Evolutionary conservation across 2,113 vertebrate genomes (phyloP).

Genomic region (Pseudopipra pipra): DNA sequence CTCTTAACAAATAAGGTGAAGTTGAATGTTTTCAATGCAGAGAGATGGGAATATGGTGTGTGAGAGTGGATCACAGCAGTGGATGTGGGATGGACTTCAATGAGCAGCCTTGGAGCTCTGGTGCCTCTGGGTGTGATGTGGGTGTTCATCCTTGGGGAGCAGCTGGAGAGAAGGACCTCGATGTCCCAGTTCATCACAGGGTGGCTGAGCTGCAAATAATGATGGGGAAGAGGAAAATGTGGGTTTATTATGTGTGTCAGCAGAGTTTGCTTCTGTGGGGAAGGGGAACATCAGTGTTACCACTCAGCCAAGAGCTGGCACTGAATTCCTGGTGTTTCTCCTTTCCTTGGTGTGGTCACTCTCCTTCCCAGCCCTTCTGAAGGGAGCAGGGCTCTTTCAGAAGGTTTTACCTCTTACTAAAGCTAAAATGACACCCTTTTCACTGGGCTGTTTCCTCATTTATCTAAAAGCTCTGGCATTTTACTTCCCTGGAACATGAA

Average conservation of each 20-base stretch:
- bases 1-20: neutral
- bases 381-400: neutral
- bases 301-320: neutral
- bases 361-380: neutral
- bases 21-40: neutral
- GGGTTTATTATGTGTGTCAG: neutral
- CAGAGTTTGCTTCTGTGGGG: neutral
- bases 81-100: accelerated
- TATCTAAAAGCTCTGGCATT: neutral
- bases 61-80: neutral
- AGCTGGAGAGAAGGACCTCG: neutral
- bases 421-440: neutral
- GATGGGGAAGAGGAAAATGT: accelerated
- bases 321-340: accelerated
- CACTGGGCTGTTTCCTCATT: neutral
- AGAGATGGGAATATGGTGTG: neutral
- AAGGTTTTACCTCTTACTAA: accelerated
- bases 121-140: neutral
- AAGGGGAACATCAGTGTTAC: accelerated
- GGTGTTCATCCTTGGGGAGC: neutral
- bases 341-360: accelerated
- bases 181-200: accelerated
- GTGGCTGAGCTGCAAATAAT: accelerated
- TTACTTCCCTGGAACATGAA: accelerated
- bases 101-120: neutral